Evolutionary conservation across 2,113 vertebrate species (phyloP), one percentile per base, ranked within the genome.

Genomic region (Callocephalon fimbriatum): DNA sequence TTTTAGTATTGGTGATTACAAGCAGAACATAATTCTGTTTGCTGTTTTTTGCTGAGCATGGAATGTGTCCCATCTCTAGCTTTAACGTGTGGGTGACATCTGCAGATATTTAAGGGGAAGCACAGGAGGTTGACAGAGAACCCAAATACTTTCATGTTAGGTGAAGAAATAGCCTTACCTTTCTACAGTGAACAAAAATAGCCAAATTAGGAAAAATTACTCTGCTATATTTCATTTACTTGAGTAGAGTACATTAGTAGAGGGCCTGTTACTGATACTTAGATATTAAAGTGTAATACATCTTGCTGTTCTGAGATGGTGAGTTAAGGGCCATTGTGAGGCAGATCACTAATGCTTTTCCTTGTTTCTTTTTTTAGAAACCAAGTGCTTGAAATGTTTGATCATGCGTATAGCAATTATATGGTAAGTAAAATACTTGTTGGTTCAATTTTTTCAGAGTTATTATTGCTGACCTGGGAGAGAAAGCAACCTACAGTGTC

Each of bases 311-410:
- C 37, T 59, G 29, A 68, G 48, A 5, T 59, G 18, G 14, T 62
- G 8, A 50, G 16, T 58, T 79, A 48, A 95, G 93, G 32, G 67
- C 48, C 9, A 2, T 5, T 51, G 11, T 40, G n/a, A 78, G n/a
- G 53, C 68, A 86, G 50, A 81, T 22, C 15, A 18, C 65, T 93
- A 70, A 96, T 54, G 23, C 56, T 93, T 40, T 87, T 67, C 26
- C 32, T 94, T 16, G 86, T 47, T 45, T 45, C 22, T 82, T 9
- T 97, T 97, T 86, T 51, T 97, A 99, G 99, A 98, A 98, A 98
- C 98, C 99, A 99, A 98, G 99, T 99, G 91, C 97, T 99, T 90
- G 99, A 99, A 98, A 99, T 99, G 99, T 99, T 99, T 98, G 99
- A 99, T 98, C 99, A 99, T 93, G 99, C 99, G 47, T 99, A 99